phyloP scores from a whole-genome alignment of 2,888 invertebrate species.

The Erannis defoliaria region DNA sequence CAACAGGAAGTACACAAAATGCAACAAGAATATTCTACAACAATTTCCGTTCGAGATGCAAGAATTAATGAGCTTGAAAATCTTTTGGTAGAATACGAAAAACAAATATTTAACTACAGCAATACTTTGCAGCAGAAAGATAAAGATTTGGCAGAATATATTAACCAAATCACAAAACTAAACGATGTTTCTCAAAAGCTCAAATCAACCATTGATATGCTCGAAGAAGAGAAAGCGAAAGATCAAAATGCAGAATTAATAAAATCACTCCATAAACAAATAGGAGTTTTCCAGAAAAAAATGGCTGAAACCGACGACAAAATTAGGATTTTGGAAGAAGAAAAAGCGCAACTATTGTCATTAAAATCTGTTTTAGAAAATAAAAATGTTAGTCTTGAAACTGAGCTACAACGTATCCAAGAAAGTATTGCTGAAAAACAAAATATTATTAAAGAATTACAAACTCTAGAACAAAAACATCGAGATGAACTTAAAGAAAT shows the following conservation, averaged over 20 bases:
- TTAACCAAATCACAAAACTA: conserved; percentile 84
- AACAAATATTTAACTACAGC: conserved; percentile 76
- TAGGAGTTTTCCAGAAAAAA: conserved; percentile 75
- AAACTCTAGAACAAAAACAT: conserved; percentile 78
- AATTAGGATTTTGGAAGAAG: conserved; percentile 75
- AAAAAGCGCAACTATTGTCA: conserved; percentile 71
- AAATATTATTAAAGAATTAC: conserved; percentile 76
- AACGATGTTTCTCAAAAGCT: conserved; percentile 83
- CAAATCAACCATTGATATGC: conserved; percentile 79
- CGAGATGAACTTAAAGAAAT: conserved; percentile 79
- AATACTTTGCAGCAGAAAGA: conserved; percentile 79
- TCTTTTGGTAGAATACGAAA: conserved; percentile 80
- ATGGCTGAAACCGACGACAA: conserved; percentile 74
- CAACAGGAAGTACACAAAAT: conserved; percentile 71
- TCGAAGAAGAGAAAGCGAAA: conserved; percentile 81
- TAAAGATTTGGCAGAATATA: conserved; percentile 79
- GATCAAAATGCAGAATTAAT: conserved; percentile 83
- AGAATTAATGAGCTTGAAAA: conserved; percentile 82
- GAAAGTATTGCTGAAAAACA: conserved; percentile 78
- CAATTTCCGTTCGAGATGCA: conserved; percentile 73
- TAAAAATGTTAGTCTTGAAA: conserved; percentile 66
- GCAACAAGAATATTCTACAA: conserved; percentile 70
- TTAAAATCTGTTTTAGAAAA: conserved; percentile 67
- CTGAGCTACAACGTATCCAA: conserved; percentile 74
- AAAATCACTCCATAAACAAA: conserved; percentile 84